Base-by-base conservation (phyloP, 2,888 invertebrate species). In the Drosophila parthenogenetica region DNA sequence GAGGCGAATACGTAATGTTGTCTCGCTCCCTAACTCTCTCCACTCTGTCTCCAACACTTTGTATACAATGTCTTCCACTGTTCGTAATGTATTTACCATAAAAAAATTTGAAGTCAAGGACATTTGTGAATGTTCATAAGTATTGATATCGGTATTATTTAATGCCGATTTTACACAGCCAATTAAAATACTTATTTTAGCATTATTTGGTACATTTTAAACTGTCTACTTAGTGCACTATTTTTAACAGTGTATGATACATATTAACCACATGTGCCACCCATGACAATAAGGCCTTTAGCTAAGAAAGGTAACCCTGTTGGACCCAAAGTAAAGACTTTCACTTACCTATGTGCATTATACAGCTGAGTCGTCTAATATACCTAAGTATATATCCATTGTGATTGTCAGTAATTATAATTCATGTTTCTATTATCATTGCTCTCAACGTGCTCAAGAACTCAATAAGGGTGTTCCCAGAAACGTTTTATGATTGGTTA, bases 1-100 rank as follows among this genome's bases (percentile, higher is more conserved):
- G 53, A 19, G 5, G 45, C 43, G 46, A 37, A 40, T 29, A 29
- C 8, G 29, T 40, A 29, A 62, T 73, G 25, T 11, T 35, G 16
- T 14, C 25, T 16, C 29, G 1, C 14, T 39, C 0, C 16, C 3
- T 13, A 5, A 25, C 29, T 45, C 29, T 14, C 8, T 42, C 7
- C 2, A 14, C 16, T 17, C 7, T 40, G 17, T 16, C 17, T 7
- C 8, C 11, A 53, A 29, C 69, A 69, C 69, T 55, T 2, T 5
- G 2, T 16, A 16, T 46, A 60, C 42, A 11, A 19, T 19, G 19
- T 19, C 8, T 8, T 29, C 8, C 29, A 29, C 29, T 29, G 29
- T 29, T 29, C 8, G 0, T 7, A 29, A 29, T 1, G 7, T 8
- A 29, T 1, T 29, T 5, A 29, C 1, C 8, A 29, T 29, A 8